A percentile compares a stretch with the other conserved stretches of the same genome.
These are phyloP conservation scores for Engraulis encrasicolus DNA, from an alignment of 2,113 vertebrate species.

Conservation along the genomic window DNA sequence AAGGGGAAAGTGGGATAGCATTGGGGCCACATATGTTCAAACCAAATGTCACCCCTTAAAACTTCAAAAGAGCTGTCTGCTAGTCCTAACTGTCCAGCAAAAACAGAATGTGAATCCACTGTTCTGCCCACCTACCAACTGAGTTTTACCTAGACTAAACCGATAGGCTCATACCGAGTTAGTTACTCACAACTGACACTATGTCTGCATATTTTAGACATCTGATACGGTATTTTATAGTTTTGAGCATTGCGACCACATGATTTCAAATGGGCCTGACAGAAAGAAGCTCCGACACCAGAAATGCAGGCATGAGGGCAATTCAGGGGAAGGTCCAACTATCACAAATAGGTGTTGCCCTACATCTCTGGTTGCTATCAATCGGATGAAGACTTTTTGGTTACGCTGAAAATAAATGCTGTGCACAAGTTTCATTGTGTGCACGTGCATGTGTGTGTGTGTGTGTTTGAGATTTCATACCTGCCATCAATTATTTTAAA, in stretches of 20 bases:
- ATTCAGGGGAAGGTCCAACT: background rate
- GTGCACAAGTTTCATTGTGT: background rate
- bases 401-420: background rate
- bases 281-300: background rate
- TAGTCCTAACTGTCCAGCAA: too few species aligned
- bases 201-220: background rate
- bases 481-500: background rate
- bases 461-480: background rate
- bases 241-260: background rate
- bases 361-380: too few species aligned
- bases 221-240: background rate
- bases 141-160: background rate
- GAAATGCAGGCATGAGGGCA: background rate
- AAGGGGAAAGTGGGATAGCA: background rate
- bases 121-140: background rate
- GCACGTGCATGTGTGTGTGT: background rate
- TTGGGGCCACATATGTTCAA: background rate
- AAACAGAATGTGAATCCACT: background rate
- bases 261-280: background rate
- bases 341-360: background rate
- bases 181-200: background rate
- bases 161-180: background rate
- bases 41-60: constrained; percentile 13
- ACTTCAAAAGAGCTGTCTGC: background rate
- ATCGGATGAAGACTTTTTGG: background rate